Evolutionary conservation across 2,797 vertebrate genomes (phyloP).

Genomic region (Apogon talboti): DNA sequence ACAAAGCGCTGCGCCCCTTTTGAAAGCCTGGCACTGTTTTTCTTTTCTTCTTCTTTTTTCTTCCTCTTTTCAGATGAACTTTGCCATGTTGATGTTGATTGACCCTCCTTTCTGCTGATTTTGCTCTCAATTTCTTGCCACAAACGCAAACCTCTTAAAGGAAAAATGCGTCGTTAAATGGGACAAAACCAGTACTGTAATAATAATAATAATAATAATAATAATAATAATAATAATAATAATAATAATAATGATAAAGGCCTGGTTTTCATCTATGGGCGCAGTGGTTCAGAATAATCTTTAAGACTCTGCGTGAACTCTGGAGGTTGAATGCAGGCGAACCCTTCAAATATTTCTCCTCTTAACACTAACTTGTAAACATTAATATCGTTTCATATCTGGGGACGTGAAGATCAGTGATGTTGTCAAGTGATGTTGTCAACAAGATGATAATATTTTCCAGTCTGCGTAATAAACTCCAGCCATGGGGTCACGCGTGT

Average conservation of each 20-base stretch:
- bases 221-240: no score
- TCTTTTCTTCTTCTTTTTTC: neutral
- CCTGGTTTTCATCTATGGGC: constrained; percentile 1
- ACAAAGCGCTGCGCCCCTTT: constrained; percentile 81
- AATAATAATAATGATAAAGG: no score
- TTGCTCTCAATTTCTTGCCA: constrained; percentile 8
- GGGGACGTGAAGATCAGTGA: constrained; percentile 9
- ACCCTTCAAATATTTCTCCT: neutral
- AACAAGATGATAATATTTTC: constrained; percentile 8
- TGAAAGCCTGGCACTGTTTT: constrained; percentile 75
- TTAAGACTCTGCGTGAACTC: neutral
- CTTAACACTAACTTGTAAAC: constrained; percentile 8
- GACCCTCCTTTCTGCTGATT: constrained; percentile 73
- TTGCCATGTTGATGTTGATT: constrained; percentile 84
- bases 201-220: neutral
- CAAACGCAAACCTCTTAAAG: constrained; percentile 24
- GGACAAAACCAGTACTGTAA: neutral
- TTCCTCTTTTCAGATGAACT: constrained; percentile 75
- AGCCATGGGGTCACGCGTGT: constrained; percentile 8
- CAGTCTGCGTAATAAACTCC: constrained; percentile 9
- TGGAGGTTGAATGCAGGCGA: neutral
- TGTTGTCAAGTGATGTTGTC: constrained; percentile 2
- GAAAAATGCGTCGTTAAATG: constrained; percentile 14
- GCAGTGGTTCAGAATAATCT: neutral
- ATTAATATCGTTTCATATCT: neutral